Percentiles rank a stretch among this genome's conserved stretches.
Evolutionary conservation across 2,888 invertebrate species (phyloP).

Genomic region (Diaprepes abbreviatus): DNA sequence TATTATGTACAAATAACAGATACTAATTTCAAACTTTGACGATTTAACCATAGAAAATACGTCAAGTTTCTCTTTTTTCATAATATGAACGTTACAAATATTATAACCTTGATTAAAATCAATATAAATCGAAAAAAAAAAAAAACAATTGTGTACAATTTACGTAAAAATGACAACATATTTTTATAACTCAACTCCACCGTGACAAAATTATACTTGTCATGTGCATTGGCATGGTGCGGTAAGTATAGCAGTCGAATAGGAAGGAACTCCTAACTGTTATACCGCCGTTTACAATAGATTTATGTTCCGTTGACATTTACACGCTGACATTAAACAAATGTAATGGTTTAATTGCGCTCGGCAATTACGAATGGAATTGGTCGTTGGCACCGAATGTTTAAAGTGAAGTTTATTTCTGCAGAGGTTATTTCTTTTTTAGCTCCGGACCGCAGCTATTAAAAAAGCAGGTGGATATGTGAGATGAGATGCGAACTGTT

Average conservation of each 20-base stretch:
- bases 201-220: background rate
- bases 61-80: too few relatives aligned
- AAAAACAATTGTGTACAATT: too few relatives aligned
- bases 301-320: constrained; percentile 42
- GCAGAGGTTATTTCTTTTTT: constrained; percentile 19
- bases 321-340: constrained; percentile 39
- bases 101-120: too few relatives aligned
- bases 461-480: too few relatives aligned
- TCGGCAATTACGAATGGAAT: constrained; percentile 37
- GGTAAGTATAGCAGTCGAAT: background rate
- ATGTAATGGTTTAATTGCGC: constrained; percentile 40
- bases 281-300: constrained; percentile 19
- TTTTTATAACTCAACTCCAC: too few relatives aligned
- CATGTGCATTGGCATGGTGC: background rate
- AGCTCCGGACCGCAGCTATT: too few relatives aligned
- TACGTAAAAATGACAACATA: too few relatives aligned
- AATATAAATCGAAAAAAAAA: too few relatives aligned
- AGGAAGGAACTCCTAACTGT: constrained; percentile 37
- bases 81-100: too few relatives aligned
- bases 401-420: constrained; percentile 11
- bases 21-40: too few relatives aligned
- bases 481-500: constrained; percentile 3
- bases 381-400: constrained; percentile 39
- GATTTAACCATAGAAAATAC: too few relatives aligned
- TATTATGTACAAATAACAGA: too few relatives aligned